A percentile compares a stretch with the other conserved stretches of the same genome.
Conservation (phyloP, 2,113 vertebrate species). For the Eudorcas thomsonii region DNA sequence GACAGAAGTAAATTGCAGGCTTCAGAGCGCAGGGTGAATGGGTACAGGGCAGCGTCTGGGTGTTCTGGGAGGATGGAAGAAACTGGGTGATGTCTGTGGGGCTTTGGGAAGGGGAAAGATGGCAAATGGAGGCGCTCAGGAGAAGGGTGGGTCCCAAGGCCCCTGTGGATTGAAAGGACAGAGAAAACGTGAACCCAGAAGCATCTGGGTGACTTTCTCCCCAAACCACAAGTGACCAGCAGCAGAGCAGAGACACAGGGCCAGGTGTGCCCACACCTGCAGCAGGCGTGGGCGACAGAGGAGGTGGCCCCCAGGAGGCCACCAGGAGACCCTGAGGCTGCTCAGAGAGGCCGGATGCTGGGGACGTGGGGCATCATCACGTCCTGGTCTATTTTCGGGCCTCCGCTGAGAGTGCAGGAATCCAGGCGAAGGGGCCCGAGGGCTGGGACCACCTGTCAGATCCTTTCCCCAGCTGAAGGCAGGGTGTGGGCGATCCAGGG, state of each 20-base stretch:
- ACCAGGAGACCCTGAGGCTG: background rate
- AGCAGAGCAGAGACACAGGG: background rate
- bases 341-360: background rate
- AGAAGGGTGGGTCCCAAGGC: background rate
- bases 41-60: accelerated
- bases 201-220: accelerated
- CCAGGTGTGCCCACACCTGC: accelerated
- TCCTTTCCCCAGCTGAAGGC: conserved; percentile 31
- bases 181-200: accelerated
- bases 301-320: background rate
- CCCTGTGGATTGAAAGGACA: accelerated
- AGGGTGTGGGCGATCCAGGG: conserved; percentile 3
- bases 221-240: background rate
- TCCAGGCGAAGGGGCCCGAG: conserved; percentile 20
- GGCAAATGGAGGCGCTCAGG: accelerated
- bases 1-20: background rate
- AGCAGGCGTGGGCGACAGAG: accelerated
- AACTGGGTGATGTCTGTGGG: background rate
- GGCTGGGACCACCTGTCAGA: conserved; percentile 66
- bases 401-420: conserved; percentile 56
- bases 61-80: background rate
- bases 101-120: background rate
- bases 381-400: conserved; percentile 63
- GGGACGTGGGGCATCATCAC: background rate
- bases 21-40: accelerated